Percentiles rank a stretch among this genome's conserved stretches.
These are phyloP conservation scores for Leptodactylus fuscus DNA, from an alignment of 2,113 vertebrate genomes.

Conservation along the genomic window DNA sequence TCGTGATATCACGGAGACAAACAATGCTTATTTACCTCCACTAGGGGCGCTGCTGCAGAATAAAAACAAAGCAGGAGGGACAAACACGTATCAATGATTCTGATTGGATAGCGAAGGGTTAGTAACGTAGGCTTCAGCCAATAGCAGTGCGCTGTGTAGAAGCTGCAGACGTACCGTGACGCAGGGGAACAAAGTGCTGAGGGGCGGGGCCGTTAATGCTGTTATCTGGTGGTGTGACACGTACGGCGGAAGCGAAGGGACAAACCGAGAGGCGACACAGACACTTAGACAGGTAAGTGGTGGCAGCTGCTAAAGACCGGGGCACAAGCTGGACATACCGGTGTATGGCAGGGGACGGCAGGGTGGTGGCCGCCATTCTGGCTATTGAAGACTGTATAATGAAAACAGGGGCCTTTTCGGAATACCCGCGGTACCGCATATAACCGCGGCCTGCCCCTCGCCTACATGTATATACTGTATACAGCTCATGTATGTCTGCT, in stretches of 20 bases:
- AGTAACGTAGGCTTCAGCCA: not conserved
- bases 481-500: not conserved
- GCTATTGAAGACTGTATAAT: not conserved
- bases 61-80: not conserved
- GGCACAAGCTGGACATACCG: rapidly evolving
- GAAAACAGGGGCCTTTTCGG: not conserved
- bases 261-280: not conserved
- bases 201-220: constrained; percentile 26
- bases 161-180: not conserved
- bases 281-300: constrained; percentile 4
- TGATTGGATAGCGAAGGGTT: not conserved
- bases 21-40: not conserved
- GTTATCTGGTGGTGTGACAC: constrained; percentile 38
- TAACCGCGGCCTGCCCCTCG: no score
- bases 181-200: not conserved
- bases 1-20: no score
- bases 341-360: no score
- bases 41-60: not conserved
- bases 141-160: not conserved
- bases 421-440: not conserved
- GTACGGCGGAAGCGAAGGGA: constrained; percentile 55
- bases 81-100: not conserved
- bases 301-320: not conserved
- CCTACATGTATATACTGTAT: no score
- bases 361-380: not conserved